Evolutionary conservation across 2,797 vertebrate genomes (phyloP).

Genomic region (Sebastes reedi): DNA sequence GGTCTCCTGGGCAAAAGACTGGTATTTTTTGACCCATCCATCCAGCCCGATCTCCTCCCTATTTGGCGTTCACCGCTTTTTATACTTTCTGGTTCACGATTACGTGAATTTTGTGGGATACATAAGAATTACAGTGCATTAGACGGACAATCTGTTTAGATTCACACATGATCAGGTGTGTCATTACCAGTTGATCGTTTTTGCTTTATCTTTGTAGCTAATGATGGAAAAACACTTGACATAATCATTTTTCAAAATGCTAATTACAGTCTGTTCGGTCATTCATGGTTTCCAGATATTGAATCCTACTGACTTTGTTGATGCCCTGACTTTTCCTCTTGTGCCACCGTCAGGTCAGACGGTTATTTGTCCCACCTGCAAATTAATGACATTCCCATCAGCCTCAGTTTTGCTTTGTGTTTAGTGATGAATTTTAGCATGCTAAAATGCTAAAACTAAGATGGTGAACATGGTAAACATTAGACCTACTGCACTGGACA

Average conservation of each 20-base stretch:
- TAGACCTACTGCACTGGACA: neutral
- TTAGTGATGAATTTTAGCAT: neutral
- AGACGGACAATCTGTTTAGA: neutral
- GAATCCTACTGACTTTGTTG: neutral
- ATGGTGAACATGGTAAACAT: neutral
- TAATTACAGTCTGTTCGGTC: neutral
- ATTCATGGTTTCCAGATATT: neutral
- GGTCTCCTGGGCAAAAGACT: too few relatives aligned
- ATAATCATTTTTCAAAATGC: neutral
- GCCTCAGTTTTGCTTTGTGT: neutral
- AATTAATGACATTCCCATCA: neutral
- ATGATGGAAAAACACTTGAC: neutral
- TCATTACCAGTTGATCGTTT: neutral
- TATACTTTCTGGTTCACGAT: too few relatives aligned
- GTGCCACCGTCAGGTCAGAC: neutral
- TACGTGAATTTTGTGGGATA: too few relatives aligned
- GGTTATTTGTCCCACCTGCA: neutral
- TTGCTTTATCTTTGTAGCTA: neutral
- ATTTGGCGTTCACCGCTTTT: too few relatives aligned
- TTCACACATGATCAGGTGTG: neutral
- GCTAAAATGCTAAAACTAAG: neutral
- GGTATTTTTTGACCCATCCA: too few relatives aligned
- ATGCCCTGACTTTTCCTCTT: neutral
- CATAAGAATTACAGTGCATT: too few relatives aligned
- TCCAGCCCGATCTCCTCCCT: too few relatives aligned